Percentiles rank a stretch among this genome's conserved stretches.
phyloP scores from a whole-genome alignment of 1,140 invertebrate species.

The Antheraea pernyi region DNA sequence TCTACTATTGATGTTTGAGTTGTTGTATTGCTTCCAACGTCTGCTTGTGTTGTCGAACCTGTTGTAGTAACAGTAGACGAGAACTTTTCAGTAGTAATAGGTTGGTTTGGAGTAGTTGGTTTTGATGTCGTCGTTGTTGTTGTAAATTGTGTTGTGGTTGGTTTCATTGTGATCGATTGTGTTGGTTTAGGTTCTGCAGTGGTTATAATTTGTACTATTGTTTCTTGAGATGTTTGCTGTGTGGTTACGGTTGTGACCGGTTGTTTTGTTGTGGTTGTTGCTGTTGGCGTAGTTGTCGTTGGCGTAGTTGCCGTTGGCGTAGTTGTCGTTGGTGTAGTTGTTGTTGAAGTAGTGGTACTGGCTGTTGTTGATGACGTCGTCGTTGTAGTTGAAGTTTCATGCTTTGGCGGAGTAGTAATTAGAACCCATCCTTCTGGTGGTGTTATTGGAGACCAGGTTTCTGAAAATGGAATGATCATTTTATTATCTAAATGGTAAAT shows the following conservation, averaged over 20 bases:
- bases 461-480: slow-evolving; percentile 38
- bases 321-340: slow-evolving; percentile 23
- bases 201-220: slow-evolving; percentile 13
- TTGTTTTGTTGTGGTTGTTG: slow-evolving; percentile 37
- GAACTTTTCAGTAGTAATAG: slow-evolving; percentile 16
- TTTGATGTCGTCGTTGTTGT: slow-evolving; percentile 12
- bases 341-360: slow-evolving; percentile 9
- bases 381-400: slow-evolving; percentile 47
- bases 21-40: slow-evolving; percentile 6
- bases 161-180: slow-evolving; percentile 4
- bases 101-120: slow-evolving; percentile 18
- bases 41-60: neutral
- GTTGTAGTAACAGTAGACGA: slow-evolving; percentile 9
- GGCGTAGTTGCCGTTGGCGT: slow-evolving; percentile 21
- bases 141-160: slow-evolving; percentile 10
- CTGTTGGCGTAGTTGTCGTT: slow-evolving; percentile 26
- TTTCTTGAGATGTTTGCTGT: slow-evolving; percentile 16
- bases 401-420: slow-evolving; percentile 62
- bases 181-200: slow-evolving; percentile 2
- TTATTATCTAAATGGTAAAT: neutral
- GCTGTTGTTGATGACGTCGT: slow-evolving; percentile 31
- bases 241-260: slow-evolving; percentile 33
- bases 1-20: slow-evolving; percentile 33
- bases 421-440: slow-evolving; percentile 84
- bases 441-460: slow-evolving; percentile 80